Evolutionary conservation across 2,888 invertebrate species (phyloP).

Genomic region (Amblyteles armatorius): DNA sequence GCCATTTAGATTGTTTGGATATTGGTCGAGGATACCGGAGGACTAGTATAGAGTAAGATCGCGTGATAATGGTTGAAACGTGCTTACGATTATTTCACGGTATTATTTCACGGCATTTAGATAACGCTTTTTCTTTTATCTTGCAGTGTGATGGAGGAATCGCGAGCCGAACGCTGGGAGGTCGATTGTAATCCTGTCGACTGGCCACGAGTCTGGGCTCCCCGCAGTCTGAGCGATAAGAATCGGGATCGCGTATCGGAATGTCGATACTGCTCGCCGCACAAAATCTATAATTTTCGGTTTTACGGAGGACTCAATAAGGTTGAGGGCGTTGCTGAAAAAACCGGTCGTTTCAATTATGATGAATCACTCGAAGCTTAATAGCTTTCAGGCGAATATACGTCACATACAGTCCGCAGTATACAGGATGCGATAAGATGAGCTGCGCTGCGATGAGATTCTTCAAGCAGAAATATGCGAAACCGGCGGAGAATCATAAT

Average conservation of each 20-base stretch:
- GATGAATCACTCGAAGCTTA: constrained; percentile 34
- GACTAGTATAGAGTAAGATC: constrained; percentile 59
- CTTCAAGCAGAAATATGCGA: not conserved
- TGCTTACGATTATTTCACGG: constrained; percentile 74
- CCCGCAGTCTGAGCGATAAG: constrained; percentile 70
- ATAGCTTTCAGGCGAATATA: constrained; percentile 5
- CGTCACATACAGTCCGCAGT: not conserved
- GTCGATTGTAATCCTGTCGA: constrained; percentile 62
- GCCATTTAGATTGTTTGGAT: constrained; percentile 14
- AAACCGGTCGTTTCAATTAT: constrained; percentile 71
- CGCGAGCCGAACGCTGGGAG: constrained; percentile 46
- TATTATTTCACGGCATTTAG: constrained; percentile 53
- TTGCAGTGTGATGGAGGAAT: constrained; percentile 1
- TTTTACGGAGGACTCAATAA: constrained; percentile 76
- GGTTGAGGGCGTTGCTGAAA: constrained; percentile 64
- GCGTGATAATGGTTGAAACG: constrained; percentile 72
- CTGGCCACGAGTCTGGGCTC: constrained; percentile 64
- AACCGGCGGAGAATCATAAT: constrained; percentile 16
- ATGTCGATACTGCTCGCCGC: constrained; percentile 70
- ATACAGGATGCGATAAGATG: not conserved
- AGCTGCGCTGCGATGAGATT: not conserved
- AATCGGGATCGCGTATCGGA: constrained; percentile 73
- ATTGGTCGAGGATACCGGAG: not conserved
- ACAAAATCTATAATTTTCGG: constrained; percentile 80
- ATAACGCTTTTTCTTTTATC: constrained; percentile 60